Base-by-base conservation (phyloP, 2,888 invertebrate genomes). In the Coleophora deauratella region DNA sequence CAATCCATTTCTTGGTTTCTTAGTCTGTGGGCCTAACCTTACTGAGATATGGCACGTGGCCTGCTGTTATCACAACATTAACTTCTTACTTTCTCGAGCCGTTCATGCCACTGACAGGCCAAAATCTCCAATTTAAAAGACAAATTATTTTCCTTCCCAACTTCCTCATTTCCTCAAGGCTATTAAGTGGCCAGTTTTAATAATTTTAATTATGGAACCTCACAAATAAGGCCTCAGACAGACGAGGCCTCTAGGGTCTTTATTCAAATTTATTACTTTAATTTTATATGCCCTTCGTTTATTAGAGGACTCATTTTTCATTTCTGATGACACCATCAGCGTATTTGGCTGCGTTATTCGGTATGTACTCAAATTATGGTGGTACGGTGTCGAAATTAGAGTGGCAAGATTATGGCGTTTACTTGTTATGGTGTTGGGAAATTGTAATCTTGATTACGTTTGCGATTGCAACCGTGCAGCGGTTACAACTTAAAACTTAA, bases 241-340 rank as follows among this genome's bases (percentile, higher is more conserved):
- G 41, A 6, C 21, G 40, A 38, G 46, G 48, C 41, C 44, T 30
- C 10, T 44, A 39, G 45, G 46, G 56, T 58, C 60, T 58, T 66
- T 65, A 68, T 70, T 68, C 59, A 70, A 69, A 76, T 73, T 74
- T 73, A 75, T 70, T 59, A 62, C 68, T 69, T 73, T 67, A 72
- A 76, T 74, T 73, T 72, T 69, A 68, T 75, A 65, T 66, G 61
- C 62, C 59, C 59, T 60, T 57, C 56, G 62, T 62, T 61, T 67
- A 71, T 65, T 65, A 68, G 60, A 46, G 41, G 52, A 57, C 55
- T 57, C 67, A 65, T 73, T 66, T 64, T 57, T 69, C 66, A 67
- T 64, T 66, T 62, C 59, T 69, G 68, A 72, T 67, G 66, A 63
- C 50, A 55, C 50, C 62, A 60, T 66, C 66, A 59, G 43, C 50